Evolutionary conservation across 2,888 invertebrate genomes (phyloP), one percentile per base, ranked within the genome.

Genomic region (Polietes domitor): DNA sequence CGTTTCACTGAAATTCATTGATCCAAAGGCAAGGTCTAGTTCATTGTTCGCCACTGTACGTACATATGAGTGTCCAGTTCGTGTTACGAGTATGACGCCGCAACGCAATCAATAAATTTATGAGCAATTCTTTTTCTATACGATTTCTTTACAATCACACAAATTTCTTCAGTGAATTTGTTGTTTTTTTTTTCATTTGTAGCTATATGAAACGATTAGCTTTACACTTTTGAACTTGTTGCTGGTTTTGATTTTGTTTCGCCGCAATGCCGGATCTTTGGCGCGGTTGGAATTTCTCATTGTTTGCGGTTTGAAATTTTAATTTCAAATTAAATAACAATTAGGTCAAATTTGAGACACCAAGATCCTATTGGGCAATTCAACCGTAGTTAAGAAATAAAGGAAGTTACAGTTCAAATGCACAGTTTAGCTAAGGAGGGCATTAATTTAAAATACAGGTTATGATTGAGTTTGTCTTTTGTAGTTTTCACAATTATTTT

Each of bases 241-340:
- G 12, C 65, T 68, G n/a, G 55, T 71, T 50, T 53, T 0, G 50
- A 32, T 61, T 58, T 61, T 15, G 15, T 1, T 58, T 15, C 12
- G 26, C 58, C 58, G n/a, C 61, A 50, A 17, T 50, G 47, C 71
- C 82, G 82, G 78, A 78, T 75, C 50, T 71, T 28, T 70, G 17
- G 1, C 19, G 63, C 10, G 37, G 19, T 37, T 37, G 21, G 65
- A 21, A 65, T 37, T 65, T 65, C 9, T 53, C 10, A 12, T 15
- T 50, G 37, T 50, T 5, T 71, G 70, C 24, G 75, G 75, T 71
- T 75, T 47, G 47, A 58, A 50, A 50, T 70, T 78, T 78, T 15
- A n/a, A 63, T 63, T 63, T 32, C 2, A 32, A 28, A 10, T 43
- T n/a, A 10, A 15, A 24, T 10, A 19, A 43, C 43, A 74, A 74